Conservation (phyloP, 2,888 invertebrate species). For the Autographa pulchrina region DNA sequence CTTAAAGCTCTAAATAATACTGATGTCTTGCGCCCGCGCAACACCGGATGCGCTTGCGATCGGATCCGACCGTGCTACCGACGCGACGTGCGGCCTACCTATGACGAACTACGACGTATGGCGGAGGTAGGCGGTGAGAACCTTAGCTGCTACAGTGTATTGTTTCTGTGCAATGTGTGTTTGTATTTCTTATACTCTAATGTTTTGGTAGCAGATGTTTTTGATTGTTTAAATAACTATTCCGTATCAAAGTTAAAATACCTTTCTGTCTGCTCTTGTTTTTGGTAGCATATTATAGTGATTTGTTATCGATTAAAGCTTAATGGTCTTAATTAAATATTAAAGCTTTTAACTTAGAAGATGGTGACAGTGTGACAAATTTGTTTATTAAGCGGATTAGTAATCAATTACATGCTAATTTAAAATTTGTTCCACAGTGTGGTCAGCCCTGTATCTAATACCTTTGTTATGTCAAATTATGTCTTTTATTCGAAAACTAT, state of each 20-base stretch:
- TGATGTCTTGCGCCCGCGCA: conserved; percentile 53
- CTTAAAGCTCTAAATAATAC: conserved; percentile 62
- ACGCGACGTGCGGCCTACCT: conserved; percentile 62
- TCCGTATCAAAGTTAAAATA: too few relatives aligned
- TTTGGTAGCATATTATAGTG: too few relatives aligned
- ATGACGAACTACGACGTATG: conserved; percentile 59
- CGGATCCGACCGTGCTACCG: conserved; percentile 71
- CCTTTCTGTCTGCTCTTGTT: too few relatives aligned
- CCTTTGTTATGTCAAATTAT: too few relatives aligned
- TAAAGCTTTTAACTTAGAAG: not conserved
- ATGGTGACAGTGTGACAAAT: conserved; percentile 2
- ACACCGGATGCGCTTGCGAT: conserved; percentile 62
- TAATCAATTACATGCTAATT: conserved; percentile 4
- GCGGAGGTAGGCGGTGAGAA: conserved; percentile 12
- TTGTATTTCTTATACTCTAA: not conserved
- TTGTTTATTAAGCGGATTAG: conserved; percentile 1
- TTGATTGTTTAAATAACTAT: not conserved
- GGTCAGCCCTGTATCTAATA: not conserved
- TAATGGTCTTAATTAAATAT: not conserved
- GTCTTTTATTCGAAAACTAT: too few relatives aligned
- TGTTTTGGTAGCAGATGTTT: not conserved
- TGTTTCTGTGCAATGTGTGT: conserved; percentile 11
- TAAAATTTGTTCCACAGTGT: not conserved
- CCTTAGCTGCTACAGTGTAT: conserved; percentile 2
- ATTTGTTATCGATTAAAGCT: not conserved